Base-by-base conservation (phyloP, 2,888 invertebrate genomes). In the Lasius fuliginosus region DNA sequence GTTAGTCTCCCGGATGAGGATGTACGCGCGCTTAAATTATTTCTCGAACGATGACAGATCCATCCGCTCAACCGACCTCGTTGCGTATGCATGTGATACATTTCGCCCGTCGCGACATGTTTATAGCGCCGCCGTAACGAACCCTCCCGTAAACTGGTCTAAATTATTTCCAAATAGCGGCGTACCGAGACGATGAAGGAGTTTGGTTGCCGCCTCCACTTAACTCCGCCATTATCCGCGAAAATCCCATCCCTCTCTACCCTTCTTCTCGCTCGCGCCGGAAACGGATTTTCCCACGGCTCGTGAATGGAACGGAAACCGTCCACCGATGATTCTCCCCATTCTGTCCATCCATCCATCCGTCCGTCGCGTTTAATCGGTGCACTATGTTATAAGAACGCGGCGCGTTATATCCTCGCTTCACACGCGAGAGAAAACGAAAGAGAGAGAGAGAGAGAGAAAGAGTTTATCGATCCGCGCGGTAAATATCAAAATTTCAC, bases 91-190 rank as follows among this genome's bases (percentile, higher is more conserved):
- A 56, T 27, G 18, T 12, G 42, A 33, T 58, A 53, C n/a, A n/a
- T 33, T 46, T 58, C 33, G 58, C 23, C 8, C 42, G 23, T 5
- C 58, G 18, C 8, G 27, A 27, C n/a, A 33, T 46, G 30, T 77
- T 77, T 77, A 60, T 58, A 75, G 58, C 12, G 23, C 18, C 36
- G 36, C 18, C 75, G 58, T 60, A 79, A 79, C 46, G 11, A 60
- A 49, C 15, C 77, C 11, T n/a, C 27, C 12, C 15, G 33, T 30
- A 46, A 4, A 23, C 11, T 2, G 15, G 18, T 73, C 46, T 46
- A 49, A 81, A 81, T 74, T 81, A 81, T 81, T 60, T 81, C 46
- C 46, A 81, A 81, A 81, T 81, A 60, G 60, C 33, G 58, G 33
- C 33, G 42, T 12, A 73, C 75, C 79, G 12, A n/a, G 18, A 73